A percentile compares a stretch with the other conserved stretches of the same genome.
Conservation (phyloP, 2,797 vertebrate genomes). For the Apogon talboti region DNA sequence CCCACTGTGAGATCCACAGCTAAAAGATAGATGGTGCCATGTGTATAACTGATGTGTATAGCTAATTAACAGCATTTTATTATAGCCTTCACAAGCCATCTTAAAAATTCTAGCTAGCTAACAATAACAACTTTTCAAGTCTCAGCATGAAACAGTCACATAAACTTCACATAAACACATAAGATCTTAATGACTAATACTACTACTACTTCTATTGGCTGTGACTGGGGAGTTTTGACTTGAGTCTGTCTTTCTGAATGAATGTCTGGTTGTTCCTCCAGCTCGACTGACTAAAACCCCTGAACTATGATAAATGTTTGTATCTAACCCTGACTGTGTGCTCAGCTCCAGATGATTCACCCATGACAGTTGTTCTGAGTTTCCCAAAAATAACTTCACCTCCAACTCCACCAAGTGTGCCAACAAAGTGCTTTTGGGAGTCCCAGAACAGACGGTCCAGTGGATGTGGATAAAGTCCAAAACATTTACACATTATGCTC, state of each 20-base stretch:
- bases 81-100: too few species aligned
- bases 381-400: constrained; percentile 38
- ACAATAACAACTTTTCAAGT: too few species aligned
- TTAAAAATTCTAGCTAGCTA: too few species aligned
- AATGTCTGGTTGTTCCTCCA: constrained; percentile 38
- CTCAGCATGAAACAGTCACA: too few species aligned
- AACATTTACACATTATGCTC: not conserved
- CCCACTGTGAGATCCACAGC: too few species aligned
- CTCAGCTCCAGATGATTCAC: constrained; percentile 80
- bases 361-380: constrained; percentile 57
- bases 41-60: too few species aligned
- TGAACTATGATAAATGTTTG: constrained; percentile 61
- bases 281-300: constrained; percentile 71
- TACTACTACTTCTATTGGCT: too few species aligned
- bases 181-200: too few species aligned
- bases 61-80: too few species aligned
- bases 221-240: constrained; percentile 21
- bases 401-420: not conserved
- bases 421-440: constrained; percentile 47
- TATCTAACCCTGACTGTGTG: constrained; percentile 22
- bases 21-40: too few species aligned
- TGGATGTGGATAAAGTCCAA: constrained; percentile 32
- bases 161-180: too few species aligned
- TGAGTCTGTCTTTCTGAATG: constrained; percentile 61
- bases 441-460: constrained; percentile 48